phyloP scores from a whole-genome alignment of 2,113 vertebrate species.

The Tragelaphus imberbis region DNA sequence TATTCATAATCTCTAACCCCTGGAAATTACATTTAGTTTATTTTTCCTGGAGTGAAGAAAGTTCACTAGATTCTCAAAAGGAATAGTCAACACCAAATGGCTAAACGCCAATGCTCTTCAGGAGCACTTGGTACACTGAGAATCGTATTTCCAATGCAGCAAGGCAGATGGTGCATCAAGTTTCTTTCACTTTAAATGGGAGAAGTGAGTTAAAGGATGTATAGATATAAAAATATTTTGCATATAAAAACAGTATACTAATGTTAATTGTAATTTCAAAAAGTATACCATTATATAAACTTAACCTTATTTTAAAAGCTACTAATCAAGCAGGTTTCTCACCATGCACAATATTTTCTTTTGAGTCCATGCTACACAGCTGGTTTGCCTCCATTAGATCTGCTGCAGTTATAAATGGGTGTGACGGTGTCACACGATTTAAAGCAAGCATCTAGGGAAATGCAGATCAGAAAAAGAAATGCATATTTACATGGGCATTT shows the following conservation, averaged over 20 bases:
- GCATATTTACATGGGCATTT: neutral
- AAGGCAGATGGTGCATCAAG: neutral
- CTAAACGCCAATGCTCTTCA: neutral
- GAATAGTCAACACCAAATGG: neutral
- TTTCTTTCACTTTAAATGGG: neutral
- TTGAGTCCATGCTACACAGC: slow-evolving; percentile 83
- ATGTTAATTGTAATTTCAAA: neutral
- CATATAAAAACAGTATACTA: neutral
- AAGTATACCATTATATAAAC: slow-evolving; percentile 21
- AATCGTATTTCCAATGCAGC: neutral
- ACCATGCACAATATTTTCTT: slow-evolving; percentile 94
- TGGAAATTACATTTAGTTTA: neutral
- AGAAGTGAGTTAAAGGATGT: neutral
- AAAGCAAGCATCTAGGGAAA: slow-evolving; percentile 85
- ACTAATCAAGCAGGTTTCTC: slow-evolving; percentile 42
- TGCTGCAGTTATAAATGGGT: slow-evolving; percentile 77
- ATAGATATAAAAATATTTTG: neutral
- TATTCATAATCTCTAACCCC: neutral
- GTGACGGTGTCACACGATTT: slow-evolving; percentile 78
- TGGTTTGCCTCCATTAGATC: slow-evolving; percentile 89
- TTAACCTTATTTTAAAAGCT: slow-evolving; percentile 84
- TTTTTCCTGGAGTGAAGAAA: neutral
- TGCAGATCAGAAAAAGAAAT: neutral
- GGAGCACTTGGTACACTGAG: neutral
- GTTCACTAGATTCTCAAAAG: slow-evolving; percentile 5